Conservation (phyloP, 1,140 invertebrate genomes). For the Aphelinus atriplicis region DNA sequence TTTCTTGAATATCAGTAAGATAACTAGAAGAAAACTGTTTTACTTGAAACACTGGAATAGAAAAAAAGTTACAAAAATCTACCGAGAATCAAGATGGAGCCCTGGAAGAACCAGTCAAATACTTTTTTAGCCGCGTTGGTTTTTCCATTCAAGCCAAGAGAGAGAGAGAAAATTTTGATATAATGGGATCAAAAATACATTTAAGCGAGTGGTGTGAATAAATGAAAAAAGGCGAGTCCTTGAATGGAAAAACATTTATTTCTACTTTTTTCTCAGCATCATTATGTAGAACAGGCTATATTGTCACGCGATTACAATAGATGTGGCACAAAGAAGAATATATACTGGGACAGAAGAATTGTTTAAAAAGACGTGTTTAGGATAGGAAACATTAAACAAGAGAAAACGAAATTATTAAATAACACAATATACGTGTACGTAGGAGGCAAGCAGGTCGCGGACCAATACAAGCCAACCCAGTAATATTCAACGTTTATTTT, state of each 20-base stretch:
- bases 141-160: constrained; percentile 66
- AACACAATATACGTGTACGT: constrained; percentile 25
- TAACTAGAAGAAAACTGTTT: too few species aligned
- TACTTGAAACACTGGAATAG: too few species aligned
- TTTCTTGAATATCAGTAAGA: too few species aligned
- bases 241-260: constrained; percentile 68
- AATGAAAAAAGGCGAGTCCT: constrained; percentile 63
- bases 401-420: constrained; percentile 11
- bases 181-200: constrained; percentile 50
- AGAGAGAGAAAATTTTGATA: constrained; percentile 58
- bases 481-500: not conserved
- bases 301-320: constrained; percentile 38
- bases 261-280: constrained; percentile 57
- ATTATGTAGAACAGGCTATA: constrained; percentile 41
- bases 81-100: not conserved
- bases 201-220: constrained; percentile 55
- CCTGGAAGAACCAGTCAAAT: not conserved
- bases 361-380: constrained; percentile 27
- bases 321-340: constrained; percentile 32
- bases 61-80: too few species aligned
- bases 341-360: constrained; percentile 32
- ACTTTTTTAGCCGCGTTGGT: constrained; percentile 41
- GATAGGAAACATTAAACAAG: constrained; percentile 17
- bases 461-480: constrained; percentile 18
- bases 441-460: constrained; percentile 8